Conservation (phyloP, 2,797 vertebrate genomes). For the Danio kyathit region DNA sequence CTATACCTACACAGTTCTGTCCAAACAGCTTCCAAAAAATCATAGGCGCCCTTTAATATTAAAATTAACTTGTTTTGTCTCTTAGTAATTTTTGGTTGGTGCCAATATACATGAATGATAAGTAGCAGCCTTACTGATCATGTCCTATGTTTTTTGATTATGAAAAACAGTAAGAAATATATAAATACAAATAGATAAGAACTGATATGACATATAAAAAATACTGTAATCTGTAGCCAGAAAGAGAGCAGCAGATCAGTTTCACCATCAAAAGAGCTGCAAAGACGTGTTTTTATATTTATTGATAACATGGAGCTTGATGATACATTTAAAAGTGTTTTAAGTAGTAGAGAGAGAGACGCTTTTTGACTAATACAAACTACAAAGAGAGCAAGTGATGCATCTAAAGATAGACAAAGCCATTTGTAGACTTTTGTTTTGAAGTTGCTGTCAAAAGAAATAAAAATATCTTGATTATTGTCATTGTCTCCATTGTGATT, state of each 20-base stretch:
- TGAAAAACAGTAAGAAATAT: too few species aligned
- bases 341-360: neutral
- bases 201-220: too few species aligned
- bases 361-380: slow-evolving; percentile 1
- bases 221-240: too few species aligned
- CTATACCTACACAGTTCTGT: too few species aligned
- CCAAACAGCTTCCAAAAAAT: too few species aligned
- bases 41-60: too few species aligned
- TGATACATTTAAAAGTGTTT: neutral
- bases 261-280: neutral
- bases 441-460: neutral
- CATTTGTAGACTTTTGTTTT: slow-evolving; percentile 1
- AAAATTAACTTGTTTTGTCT: too few species aligned
- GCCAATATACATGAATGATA: too few species aligned
- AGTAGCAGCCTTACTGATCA: too few species aligned
- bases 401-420: neutral
- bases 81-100: too few species aligned
- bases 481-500: neutral
- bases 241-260: neutral
- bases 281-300: neutral
- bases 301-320: slow-evolving; percentile 7
- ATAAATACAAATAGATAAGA: too few species aligned
- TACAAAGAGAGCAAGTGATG: neutral
- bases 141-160: too few species aligned
- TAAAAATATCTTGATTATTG: neutral